Percentiles rank a stretch among this genome's conserved stretches.
Evolutionary conservation across 1,140 invertebrate species (phyloP).

Genomic region (Phocides pigmalion): DNA sequence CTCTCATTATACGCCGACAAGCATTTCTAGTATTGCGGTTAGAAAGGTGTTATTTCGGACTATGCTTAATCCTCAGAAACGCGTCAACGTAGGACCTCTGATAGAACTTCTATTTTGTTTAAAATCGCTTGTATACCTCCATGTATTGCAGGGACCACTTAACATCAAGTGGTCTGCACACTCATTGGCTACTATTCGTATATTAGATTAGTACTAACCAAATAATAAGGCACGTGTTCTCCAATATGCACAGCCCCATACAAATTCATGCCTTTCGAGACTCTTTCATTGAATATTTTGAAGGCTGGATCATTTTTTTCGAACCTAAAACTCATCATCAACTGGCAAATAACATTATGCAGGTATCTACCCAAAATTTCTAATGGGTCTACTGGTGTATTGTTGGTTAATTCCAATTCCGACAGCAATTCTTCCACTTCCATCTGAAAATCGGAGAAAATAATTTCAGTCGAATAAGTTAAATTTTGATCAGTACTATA

Average conservation of each 20-base stretch:
- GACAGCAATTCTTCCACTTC: conserved; percentile 89
- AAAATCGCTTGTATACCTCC: too few relatives aligned
- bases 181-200: too few relatives aligned
- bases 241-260: conserved; percentile 89
- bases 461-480: background rate
- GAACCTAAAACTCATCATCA: conserved; percentile 93
- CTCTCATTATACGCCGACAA: too few relatives aligned
- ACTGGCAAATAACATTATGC: conserved; percentile 93
- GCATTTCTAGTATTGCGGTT: too few relatives aligned
- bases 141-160: too few relatives aligned
- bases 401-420: conserved; percentile 83
- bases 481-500: background rate
- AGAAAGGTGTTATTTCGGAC: too few relatives aligned
- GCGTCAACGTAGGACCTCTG: too few relatives aligned
- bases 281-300: conserved; percentile 88
- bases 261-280: conserved; percentile 92
- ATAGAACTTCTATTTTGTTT: too few relatives aligned
- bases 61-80: too few relatives aligned
- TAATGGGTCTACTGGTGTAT: conserved; percentile 86
- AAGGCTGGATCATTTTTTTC: conserved; percentile 89
- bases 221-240: conserved; percentile 71
- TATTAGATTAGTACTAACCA: conserved; percentile 41
- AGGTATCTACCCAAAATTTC: conserved; percentile 88
- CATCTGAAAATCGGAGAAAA: conserved; percentile 73
- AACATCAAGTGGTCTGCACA: too few relatives aligned